Percentiles rank a stretch among this genome's conserved stretches.
These are phyloP conservation scores for Tipula confusa DNA, from an alignment of 2,888 invertebrate species.

Conservation along the genomic window DNA sequence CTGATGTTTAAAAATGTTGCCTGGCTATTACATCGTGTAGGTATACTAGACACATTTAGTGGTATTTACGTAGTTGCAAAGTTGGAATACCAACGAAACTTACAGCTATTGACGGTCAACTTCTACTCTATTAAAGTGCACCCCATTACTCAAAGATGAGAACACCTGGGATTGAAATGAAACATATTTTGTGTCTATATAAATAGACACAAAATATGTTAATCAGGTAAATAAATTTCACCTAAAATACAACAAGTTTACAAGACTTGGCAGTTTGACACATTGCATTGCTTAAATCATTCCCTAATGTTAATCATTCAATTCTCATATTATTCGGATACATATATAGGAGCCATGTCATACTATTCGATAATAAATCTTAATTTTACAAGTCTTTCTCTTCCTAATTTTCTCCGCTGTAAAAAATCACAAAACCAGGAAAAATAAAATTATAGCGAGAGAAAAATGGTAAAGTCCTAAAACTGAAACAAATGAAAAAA, in stretches of 20 bases:
- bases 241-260: too few relatives aligned
- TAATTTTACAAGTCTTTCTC: neutral
- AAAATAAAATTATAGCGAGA: neutral
- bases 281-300: neutral
- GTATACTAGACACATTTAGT: too few relatives aligned
- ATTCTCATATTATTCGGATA: neutral
- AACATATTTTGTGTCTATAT: too few relatives aligned
- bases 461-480: neutral
- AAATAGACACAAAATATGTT: neutral
- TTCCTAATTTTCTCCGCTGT: neutral
- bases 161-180: too few relatives aligned
- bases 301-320: conserved; percentile 6
- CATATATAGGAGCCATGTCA: neutral
- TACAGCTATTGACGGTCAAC: too few relatives aligned
- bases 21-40: too few relatives aligned
- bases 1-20: too few relatives aligned
- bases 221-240: neutral
- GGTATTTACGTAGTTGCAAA: too few relatives aligned
- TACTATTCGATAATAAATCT: neutral
- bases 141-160: too few relatives aligned
- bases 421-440: neutral
- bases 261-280: neutral
- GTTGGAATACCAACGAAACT: too few relatives aligned
- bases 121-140: too few relatives aligned
- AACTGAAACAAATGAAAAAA: conserved; percentile 9